Conservation (phyloP, 1,140 invertebrate genomes). For the Drosophila neocordata region DNA sequence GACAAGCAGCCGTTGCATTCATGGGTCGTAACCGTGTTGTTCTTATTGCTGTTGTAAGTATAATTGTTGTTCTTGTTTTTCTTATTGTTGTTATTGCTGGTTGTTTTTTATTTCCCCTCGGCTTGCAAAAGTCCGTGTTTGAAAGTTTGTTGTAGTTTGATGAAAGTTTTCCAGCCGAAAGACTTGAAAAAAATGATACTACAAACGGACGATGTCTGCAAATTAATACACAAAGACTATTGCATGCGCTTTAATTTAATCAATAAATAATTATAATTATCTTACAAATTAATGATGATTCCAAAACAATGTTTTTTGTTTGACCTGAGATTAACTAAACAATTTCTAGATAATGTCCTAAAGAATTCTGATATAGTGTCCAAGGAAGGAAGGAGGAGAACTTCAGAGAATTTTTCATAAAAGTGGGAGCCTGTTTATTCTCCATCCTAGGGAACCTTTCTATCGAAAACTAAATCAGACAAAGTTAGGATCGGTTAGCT, state of each 20-base stretch:
- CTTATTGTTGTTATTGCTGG: slow-evolving; percentile 4
- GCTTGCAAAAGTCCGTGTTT: slow-evolving; percentile 1
- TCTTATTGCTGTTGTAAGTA: slow-evolving; percentile 7
- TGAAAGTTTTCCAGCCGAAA: slow-evolving; percentile 45
- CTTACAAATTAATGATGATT: too few relatives aligned
- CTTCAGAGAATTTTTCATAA: too few relatives aligned
- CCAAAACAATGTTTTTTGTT: too few relatives aligned
- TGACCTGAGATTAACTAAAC: too few relatives aligned
- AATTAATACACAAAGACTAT: slow-evolving; percentile 33
- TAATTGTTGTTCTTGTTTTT: slow-evolving; percentile 1
- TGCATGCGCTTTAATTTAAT: slow-evolving; percentile 41
- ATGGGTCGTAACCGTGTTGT: slow-evolving; percentile 25
- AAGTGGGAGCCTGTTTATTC: too few relatives aligned
- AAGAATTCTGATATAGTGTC: too few relatives aligned
- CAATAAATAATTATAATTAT: too few relatives aligned
- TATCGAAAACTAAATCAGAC: too few relatives aligned
- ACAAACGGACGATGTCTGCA: slow-evolving; percentile 14
- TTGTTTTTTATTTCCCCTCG: not conserved
- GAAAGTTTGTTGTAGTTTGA: slow-evolving; percentile 53
- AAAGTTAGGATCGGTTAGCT: too few relatives aligned
- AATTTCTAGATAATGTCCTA: too few relatives aligned
- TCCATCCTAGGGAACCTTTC: too few relatives aligned
- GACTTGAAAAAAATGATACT: slow-evolving; percentile 23
- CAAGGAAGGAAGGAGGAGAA: too few relatives aligned
- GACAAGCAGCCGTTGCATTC: slow-evolving; percentile 63